phyloP scores from a whole-genome alignment of 2,113 vertebrate species.

The Lepisosteus osseus region DNA sequence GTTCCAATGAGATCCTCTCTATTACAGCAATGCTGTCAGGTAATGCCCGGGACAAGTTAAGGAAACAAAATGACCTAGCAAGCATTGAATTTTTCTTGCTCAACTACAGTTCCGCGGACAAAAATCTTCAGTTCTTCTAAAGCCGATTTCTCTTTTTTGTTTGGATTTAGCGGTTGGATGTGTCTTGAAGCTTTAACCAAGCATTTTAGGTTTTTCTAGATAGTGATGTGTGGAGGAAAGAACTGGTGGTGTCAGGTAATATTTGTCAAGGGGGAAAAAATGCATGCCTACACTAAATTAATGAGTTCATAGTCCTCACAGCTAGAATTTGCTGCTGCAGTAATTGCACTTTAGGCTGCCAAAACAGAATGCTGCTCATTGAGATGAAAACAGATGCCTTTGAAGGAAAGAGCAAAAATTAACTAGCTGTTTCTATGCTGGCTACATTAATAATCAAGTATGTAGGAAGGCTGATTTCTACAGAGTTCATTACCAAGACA shows the following conservation, averaged over 20 bases:
- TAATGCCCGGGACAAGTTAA: constrained; percentile 71
- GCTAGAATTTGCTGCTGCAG: constrained; percentile 41
- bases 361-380: constrained; percentile 62
- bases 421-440: constrained; percentile 47
- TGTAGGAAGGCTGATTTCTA: constrained; percentile 38
- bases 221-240: constrained; percentile 15
- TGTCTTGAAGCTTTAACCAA: background rate
- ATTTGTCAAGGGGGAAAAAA: constrained; percentile 34
- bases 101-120: too few species aligned
- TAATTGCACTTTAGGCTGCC: constrained; percentile 53
- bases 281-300: constrained; percentile 48
- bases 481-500: constrained; percentile 52
- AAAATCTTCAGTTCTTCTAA: too few species aligned
- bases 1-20: constrained; percentile 96
- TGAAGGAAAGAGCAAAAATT: constrained; percentile 56
- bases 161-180: too few species aligned
- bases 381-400: constrained; percentile 57
- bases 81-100: too few species aligned
- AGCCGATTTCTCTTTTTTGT: too few species aligned
- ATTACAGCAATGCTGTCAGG: constrained; percentile 99
- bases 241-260: constrained; percentile 45
- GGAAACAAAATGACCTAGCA: too few species aligned
- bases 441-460: constrained; percentile 38
- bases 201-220: background rate
- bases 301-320: constrained; percentile 49